These are phyloP conservation scores for Sepioteuthis lessoniana DNA, from an alignment of 2,888 invertebrate species.

Conservation along the genomic window DNA sequence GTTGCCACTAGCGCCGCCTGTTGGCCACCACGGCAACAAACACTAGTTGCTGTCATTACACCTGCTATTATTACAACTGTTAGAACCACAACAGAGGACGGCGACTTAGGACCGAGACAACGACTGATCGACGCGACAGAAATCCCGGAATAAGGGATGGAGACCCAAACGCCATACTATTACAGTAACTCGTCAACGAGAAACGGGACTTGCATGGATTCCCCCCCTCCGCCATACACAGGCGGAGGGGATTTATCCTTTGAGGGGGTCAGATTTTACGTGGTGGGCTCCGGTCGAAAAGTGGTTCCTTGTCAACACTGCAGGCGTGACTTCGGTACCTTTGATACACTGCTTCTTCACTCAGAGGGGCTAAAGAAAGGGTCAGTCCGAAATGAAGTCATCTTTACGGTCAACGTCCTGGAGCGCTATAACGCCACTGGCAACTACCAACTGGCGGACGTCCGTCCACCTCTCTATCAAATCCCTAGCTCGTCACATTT, in stretches of 20 bases:
- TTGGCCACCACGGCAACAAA: background rate
- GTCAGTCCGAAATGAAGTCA: background rate
- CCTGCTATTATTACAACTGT: constrained; percentile 21
- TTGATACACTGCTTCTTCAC: constrained; percentile 38
- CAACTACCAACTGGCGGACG: background rate
- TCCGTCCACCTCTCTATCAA: constrained; percentile 20
- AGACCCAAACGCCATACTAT: background rate
- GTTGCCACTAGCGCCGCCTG: background rate
- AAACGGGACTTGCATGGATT: constrained; percentile 42
- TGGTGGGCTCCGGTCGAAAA: constrained; percentile 42
- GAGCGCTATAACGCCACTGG: constrained; percentile 39
- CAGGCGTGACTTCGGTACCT: constrained; percentile 26
- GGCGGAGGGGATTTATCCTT: constrained; percentile 46
- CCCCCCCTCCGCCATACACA: constrained; percentile 24
- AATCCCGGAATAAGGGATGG: constrained; percentile 24
- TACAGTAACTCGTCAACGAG: background rate
- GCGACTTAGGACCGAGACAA: background rate
- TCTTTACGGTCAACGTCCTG: constrained; percentile 40
- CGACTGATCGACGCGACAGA: background rate
- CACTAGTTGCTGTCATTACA: background rate
- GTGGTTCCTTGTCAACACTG: constrained; percentile 17
- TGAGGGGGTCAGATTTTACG: constrained; percentile 40
- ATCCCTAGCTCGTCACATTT: constrained; percentile 41
- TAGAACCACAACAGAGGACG: background rate
- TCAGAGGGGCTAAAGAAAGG: constrained; percentile 42